Evolutionary conservation across 2,113 vertebrate species (phyloP).

Genomic region (Chlorodrepanis virens): DNA sequence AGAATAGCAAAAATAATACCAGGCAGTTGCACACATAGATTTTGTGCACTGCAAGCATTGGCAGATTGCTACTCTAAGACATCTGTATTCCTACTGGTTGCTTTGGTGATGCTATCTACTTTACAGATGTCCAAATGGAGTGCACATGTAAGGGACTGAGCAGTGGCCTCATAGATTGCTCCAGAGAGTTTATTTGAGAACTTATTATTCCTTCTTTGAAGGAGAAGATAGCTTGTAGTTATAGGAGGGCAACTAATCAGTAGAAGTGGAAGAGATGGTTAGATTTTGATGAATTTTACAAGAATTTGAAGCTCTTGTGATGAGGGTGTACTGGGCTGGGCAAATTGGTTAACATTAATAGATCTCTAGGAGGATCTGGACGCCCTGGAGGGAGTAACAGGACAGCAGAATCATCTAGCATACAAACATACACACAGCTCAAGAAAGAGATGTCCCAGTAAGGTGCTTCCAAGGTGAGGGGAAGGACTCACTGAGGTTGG

Average conservation of each 20-base stretch:
- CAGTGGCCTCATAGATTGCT: neutral
- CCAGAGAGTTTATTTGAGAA: neutral
- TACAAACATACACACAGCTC: neutral
- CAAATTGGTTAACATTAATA: neutral
- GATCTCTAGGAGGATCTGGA: neutral
- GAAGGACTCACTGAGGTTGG: neutral
- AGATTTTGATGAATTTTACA: neutral
- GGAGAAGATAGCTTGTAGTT: neutral
- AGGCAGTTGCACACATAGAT: neutral
- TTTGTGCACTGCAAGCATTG: neutral
- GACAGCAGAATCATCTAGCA: neutral
- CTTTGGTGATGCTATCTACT: neutral
- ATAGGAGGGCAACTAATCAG: neutral
- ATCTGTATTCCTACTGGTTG: neutral
- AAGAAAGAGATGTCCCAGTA: neutral
- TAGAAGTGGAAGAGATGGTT: neutral
- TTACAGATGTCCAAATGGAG: neutral
- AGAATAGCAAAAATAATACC: constrained; percentile 4
- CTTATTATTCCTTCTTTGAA: neutral
- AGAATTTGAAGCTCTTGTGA: neutral
- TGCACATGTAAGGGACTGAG: neutral
- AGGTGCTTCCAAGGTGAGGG: neutral
- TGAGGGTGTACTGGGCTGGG: neutral
- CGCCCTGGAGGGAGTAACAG: neutral
- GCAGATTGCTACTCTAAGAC: neutral